These are phyloP conservation scores for Megaustenia siamemsis DNA, from an alignment of 2,888 invertebrate species.

Conservation along the genomic window DNA sequence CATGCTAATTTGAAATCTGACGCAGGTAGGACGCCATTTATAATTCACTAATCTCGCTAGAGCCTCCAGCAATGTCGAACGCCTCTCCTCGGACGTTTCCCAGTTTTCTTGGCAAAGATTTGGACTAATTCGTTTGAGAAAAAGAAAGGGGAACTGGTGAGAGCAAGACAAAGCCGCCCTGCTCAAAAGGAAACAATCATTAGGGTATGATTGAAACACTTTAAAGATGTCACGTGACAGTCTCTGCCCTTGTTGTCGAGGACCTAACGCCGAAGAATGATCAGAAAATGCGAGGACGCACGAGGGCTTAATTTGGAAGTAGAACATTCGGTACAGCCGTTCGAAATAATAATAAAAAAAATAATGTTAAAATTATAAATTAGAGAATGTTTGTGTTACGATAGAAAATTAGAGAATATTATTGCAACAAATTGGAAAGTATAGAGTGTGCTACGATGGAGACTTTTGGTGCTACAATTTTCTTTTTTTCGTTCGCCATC, in stretches of 20 bases:
- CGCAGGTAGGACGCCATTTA: conserved; percentile 54
- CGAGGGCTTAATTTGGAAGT: too few relatives aligned
- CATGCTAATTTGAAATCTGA: conserved; percentile 59
- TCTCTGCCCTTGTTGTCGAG: background rate
- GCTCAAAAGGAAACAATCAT: conserved; percentile 7
- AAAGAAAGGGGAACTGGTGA: conserved; percentile 29
- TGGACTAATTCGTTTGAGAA: conserved; percentile 44
- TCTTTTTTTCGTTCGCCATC: too few relatives aligned
- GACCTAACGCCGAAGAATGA: too few relatives aligned
- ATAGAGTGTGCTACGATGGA: too few relatives aligned
- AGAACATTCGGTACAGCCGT: too few relatives aligned
- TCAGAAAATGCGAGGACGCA: too few relatives aligned
- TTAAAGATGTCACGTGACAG: conserved; percentile 15
- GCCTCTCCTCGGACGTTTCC: background rate
- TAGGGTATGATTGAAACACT: background rate
- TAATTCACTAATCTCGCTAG: conserved; percentile 54
- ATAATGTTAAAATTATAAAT: too few relatives aligned
- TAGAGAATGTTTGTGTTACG: too few relatives aligned
- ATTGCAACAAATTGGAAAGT: too few relatives aligned
- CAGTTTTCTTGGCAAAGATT: conserved; percentile 28
- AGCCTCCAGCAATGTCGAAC: conserved; percentile 40
- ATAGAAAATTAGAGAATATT: too few relatives aligned
- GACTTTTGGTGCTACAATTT: too few relatives aligned
- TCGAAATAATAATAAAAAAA: too few relatives aligned
- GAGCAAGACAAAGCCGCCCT: conserved; percentile 40